A percentile compares a stretch with the other conserved stretches of the same genome.
Evolutionary conservation across 1,140 invertebrate species (phyloP).

Genomic region (Potamilus streckersoni): DNA sequence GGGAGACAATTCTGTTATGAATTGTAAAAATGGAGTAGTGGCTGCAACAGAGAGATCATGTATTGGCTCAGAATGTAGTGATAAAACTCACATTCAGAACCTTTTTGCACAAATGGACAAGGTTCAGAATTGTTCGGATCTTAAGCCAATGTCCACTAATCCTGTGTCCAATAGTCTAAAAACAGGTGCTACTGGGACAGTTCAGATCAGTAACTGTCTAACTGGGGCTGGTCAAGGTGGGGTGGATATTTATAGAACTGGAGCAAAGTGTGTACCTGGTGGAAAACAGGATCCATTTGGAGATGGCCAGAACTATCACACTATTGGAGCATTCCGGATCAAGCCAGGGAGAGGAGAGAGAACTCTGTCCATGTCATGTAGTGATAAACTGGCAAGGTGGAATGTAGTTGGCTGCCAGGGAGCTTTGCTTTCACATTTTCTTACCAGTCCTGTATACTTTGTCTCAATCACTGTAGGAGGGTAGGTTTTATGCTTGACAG

Average conservation of each 20-base stretch:
- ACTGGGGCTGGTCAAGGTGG: background rate
- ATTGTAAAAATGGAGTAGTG: too few relatives aligned
- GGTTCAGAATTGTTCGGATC: too few relatives aligned
- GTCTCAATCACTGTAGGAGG: constrained; percentile 78
- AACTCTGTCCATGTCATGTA: constrained; percentile 91
- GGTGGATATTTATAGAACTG: constrained; percentile 84
- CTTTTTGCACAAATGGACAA: too few relatives aligned
- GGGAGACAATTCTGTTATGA: too few relatives aligned
- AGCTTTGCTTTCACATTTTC: constrained; percentile 78
- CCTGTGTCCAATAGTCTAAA: too few relatives aligned
- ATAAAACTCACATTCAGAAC: too few relatives aligned
- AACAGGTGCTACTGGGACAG: too few relatives aligned
- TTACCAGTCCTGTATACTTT: constrained; percentile 81
- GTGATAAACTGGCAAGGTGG: constrained; percentile 94
- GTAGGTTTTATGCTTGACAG: constrained; percentile 40
- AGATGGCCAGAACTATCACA: constrained; percentile 77
- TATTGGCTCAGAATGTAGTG: too few relatives aligned
- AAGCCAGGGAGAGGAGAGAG: constrained; percentile 93
- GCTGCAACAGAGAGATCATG: too few relatives aligned
- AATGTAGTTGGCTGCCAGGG: constrained; percentile 89
- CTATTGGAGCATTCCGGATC: constrained; percentile 79
- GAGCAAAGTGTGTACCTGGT: constrained; percentile 83
- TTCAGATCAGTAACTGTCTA: too few relatives aligned
- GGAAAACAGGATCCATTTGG: constrained; percentile 61
- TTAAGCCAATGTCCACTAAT: too few relatives aligned